Conservation (phyloP, 1,140 invertebrate species). For the Hydropsyche tenuis region DNA sequence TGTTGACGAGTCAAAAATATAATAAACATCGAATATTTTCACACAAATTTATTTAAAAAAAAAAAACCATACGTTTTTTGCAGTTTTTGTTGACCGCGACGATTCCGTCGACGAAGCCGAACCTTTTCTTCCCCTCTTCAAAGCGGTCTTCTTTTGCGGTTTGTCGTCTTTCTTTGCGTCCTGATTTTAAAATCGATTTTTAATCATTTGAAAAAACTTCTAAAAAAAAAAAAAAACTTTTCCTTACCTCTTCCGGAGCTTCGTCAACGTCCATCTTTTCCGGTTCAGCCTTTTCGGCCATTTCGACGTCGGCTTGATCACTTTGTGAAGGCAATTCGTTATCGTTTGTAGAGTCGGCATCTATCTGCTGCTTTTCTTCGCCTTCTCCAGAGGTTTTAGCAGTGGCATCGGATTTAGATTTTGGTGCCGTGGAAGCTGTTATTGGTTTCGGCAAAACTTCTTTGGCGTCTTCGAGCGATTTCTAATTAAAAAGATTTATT, state of each 20-base stretch:
- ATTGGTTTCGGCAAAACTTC: neutral
- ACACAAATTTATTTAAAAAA: neutral
- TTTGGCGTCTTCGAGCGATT: constrained; percentile 4
- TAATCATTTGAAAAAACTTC: neutral
- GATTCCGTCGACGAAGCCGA: constrained; percentile 34
- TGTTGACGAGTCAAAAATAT: neutral
- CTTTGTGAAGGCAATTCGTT: neutral
- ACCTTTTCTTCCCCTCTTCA: constrained; percentile 37
- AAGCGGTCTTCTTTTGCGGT: constrained; percentile 19
- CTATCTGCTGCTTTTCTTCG: constrained; percentile 16
- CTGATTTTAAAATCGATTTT: neutral
- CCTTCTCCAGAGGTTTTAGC: constrained; percentile 9
- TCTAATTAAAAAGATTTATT: constrained; percentile 48
- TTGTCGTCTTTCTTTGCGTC: constrained; percentile 29
- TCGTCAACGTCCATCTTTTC: constrained; percentile 25
- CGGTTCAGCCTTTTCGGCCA: neutral
- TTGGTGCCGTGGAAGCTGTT: neutral
- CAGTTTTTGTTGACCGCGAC: constrained; percentile 12
- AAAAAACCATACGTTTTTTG: constrained; percentile 31
- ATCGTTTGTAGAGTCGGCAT: neutral
- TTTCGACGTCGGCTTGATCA: constrained; percentile 11
- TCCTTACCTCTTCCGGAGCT: constrained; percentile 26
- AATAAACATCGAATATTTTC: neutral
- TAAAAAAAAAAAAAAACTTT: constrained; percentile 12
- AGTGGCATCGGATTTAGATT: constrained; percentile 13